Evolutionary conservation across 2,113 vertebrate species (phyloP).

Genomic region (Mesocricetus auratus): DNA sequence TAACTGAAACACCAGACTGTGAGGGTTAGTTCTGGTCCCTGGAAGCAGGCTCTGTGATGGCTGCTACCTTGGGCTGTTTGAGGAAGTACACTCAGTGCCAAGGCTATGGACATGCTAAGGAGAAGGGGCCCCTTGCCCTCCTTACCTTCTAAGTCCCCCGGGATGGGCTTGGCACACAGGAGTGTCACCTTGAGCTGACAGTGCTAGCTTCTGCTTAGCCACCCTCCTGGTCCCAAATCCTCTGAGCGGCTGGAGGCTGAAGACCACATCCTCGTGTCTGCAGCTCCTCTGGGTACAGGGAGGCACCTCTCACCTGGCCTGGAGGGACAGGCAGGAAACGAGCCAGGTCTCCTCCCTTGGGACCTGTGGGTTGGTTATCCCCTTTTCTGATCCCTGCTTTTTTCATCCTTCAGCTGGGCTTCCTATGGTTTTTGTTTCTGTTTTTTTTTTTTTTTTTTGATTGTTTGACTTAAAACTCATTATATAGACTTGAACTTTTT

Average conservation of each 20-base stretch:
- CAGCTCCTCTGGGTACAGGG: not conserved
- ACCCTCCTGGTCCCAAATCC: not conserved
- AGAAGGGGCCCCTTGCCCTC: rapidly evolving
- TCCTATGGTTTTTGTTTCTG: too few relatives aligned
- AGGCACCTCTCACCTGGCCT: not conserved
- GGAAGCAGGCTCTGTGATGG: not conserved
- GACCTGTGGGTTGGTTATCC: not conserved
- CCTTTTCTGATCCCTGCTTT: not conserved
- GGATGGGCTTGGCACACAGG: not conserved
- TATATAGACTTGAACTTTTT: not conserved
- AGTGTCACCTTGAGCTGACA: not conserved
- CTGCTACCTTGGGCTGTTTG: not conserved
- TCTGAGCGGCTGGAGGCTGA: not conserved
- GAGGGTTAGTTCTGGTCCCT: not conserved
- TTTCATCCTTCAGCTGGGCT: not conserved
- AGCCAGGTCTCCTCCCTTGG: not conserved
- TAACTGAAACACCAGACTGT: not conserved
- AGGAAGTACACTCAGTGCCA: not conserved
- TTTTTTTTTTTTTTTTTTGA: too few relatives aligned
- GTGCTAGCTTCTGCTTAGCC: not conserved
- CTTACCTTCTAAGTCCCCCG: not conserved
- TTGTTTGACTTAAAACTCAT: not conserved
- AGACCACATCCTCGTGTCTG: not conserved
- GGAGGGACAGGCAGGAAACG: not conserved
- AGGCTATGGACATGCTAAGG: rapidly evolving